Base-by-base conservation (phyloP, 2,888 invertebrate genomes). In the Epirrita christyi region DNA sequence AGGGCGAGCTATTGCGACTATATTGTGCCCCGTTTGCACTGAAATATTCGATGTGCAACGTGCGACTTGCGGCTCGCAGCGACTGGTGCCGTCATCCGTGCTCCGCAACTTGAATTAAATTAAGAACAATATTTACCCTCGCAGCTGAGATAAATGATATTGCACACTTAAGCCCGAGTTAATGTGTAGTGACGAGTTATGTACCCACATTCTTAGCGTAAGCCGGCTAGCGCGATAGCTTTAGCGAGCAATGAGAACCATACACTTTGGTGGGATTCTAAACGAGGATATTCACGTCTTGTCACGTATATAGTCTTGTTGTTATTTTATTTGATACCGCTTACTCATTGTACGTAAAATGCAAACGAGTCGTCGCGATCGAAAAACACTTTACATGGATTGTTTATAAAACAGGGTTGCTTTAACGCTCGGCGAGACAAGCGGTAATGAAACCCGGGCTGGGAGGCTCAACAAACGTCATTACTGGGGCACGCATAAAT, bases 51-150 rank as follows among this genome's bases (percentile, higher is more conserved):
- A 84, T 83, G 85, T 85, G 86, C 83, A 87, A 79, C 76, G 80
- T 78, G 84, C 85, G 85, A 83, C 85, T 86, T 84, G 85, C 76
- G 82, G 86, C 85, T 79, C 79, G 72, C 75, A 75, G 66, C 68
- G 62, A 55, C 53, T 67, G 76, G 69, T 79, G 72, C 75, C 82
- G 72, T 80, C 81, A 80, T 81, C 83, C 82, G 78, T 82, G 81
- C 79, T 80, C 69, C 73, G 75, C 81, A 83, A 89, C 86, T 86
- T 80, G 81, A 90, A 86, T 89, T 92, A 89, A 91, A 91, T 90
- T 92, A 85, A 88, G 86, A 89, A 92, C 89, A 91, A 91, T 91
- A 90, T 92, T 92, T 89, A 88, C 88, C 81, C 86, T 78, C 78
- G 75, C 76, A 71, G 80, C 83, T 77, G 74, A 85, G 86, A 88